Evolutionary conservation across 2,888 invertebrate species (phyloP).

Genomic region (Ecdyonurus torrentis): DNA sequence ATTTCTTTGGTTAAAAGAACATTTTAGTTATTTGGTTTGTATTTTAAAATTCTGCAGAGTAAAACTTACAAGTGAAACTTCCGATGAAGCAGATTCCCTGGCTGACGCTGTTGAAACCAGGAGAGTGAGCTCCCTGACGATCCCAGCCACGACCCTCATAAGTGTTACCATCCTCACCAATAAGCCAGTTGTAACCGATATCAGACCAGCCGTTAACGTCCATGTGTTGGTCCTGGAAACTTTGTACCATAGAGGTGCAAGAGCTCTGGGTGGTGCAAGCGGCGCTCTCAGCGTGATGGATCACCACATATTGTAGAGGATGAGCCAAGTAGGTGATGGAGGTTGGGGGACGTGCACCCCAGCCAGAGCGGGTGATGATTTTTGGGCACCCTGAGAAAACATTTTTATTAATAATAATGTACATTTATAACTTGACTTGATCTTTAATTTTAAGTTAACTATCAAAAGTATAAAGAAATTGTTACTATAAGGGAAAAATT

Average conservation of each 20-base stretch:
- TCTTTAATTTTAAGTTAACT: not conserved
- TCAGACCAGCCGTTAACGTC: slow-evolving; percentile 45
- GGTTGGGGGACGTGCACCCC: slow-evolving; percentile 36
- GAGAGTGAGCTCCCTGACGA: slow-evolving; percentile 49
- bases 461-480: no score
- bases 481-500: no score
- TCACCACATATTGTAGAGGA: slow-evolving; percentile 18
- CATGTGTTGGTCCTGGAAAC: slow-evolving; percentile 51
- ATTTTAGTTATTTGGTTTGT: not conserved
- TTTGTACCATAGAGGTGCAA: slow-evolving; percentile 28
- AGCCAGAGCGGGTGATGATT: slow-evolving; percentile 37
- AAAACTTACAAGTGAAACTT: slow-evolving; percentile 30
- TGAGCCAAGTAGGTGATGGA: slow-evolving; percentile 13
- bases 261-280: slow-evolving; percentile 35
- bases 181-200: slow-evolving; percentile 59
- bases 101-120: slow-evolving; percentile 43
- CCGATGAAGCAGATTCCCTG: slow-evolving; percentile 58
- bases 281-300: slow-evolving; percentile 44
- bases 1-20: not conserved
- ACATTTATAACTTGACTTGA: not conserved
- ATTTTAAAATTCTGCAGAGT: not conserved
- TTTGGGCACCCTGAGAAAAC: slow-evolving; percentile 28
- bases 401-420: not conserved
- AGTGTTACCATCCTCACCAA: slow-evolving; percentile 60
- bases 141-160: slow-evolving; percentile 65